These are phyloP conservation scores for Lepidurus apus DNA, from an alignment of 1,140 invertebrate species.

Conservation along the genomic window DNA sequence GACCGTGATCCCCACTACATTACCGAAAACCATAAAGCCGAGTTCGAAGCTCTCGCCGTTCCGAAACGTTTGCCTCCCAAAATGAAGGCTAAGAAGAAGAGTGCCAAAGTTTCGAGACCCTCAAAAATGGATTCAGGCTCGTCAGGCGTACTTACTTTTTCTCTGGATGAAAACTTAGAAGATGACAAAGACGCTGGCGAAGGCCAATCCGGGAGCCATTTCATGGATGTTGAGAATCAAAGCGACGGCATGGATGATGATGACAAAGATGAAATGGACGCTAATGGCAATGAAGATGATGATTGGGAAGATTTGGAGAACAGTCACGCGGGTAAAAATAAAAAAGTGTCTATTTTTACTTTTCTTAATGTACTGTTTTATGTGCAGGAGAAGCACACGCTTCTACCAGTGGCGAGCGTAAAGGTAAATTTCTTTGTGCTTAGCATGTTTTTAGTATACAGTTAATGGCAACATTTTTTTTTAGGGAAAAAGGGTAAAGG, in stretches of 20 bases:
- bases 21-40: not conserved
- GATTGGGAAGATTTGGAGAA: slow-evolving; percentile 15
- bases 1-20: slow-evolving; percentile 3
- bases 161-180: not conserved
- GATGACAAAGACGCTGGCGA: not conserved
- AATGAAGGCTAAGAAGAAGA: not conserved
- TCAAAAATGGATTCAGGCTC: not conserved
- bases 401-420: not conserved
- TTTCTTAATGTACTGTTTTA: not conserved
- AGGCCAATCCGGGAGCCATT: not conserved
- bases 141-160: not conserved
- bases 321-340: not conserved
- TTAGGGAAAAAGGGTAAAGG: slow-evolving; percentile 3
- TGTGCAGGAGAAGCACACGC: not conserved
- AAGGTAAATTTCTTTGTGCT: not conserved
- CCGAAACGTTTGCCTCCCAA: not conserved
- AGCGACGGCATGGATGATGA: not conserved
- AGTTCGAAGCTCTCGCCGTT: not conserved
- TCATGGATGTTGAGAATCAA: not conserved
- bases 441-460: not conserved
- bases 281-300: not conserved
- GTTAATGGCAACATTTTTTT: not conserved
- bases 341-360: not conserved
- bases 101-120: not conserved
- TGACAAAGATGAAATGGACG: not conserved